These are phyloP conservation scores for Carterocephalus palaemon DNA, from an alignment of 2,888 invertebrate genomes.

Conservation along the genomic window DNA sequence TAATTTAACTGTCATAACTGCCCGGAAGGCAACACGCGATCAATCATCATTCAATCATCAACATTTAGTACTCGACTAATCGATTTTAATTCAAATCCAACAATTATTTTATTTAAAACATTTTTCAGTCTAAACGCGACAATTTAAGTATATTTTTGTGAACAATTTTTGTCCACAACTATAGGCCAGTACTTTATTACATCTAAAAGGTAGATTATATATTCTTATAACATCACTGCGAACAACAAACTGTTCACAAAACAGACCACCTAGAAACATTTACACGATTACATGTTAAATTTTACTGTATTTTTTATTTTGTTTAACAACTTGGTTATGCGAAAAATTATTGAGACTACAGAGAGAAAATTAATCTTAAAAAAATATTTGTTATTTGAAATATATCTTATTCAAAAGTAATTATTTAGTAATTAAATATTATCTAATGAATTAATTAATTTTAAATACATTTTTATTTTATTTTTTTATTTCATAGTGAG, in stretches of 20 bases:
- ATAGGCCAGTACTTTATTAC: not conserved
- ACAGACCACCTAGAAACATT: conserved; percentile 41
- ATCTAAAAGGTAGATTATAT: no score
- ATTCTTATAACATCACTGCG: not conserved
- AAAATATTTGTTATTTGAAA: no score
- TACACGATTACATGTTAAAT: conserved; percentile 32
- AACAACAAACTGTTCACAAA: conserved; percentile 43
- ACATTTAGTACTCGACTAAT: not conserved
- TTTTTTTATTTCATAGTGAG: conserved; percentile 1
- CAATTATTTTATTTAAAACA: conserved; percentile 11
- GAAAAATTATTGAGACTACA: conserved; percentile 42
- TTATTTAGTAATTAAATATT: no score
- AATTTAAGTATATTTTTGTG: conserved; percentile 16
- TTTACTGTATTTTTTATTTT: conserved; percentile 39
- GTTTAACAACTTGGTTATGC: conserved; percentile 38
- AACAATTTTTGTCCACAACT: conserved; percentile 9
- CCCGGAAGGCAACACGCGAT: conserved; percentile 19
- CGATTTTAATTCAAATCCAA: not conserved
- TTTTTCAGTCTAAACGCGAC: conserved; percentile 22
- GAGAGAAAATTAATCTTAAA: conserved; percentile 43
- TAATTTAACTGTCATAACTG: no score
- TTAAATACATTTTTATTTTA: conserved; percentile 34
- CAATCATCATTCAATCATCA: conserved; percentile 1
- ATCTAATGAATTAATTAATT: no score
- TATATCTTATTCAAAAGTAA: no score